A percentile compares a stretch with the other conserved stretches of the same genome.
Evolutionary conservation across 2,888 invertebrate genomes (phyloP).

Genomic region (Lomographa bimaculata): DNA sequence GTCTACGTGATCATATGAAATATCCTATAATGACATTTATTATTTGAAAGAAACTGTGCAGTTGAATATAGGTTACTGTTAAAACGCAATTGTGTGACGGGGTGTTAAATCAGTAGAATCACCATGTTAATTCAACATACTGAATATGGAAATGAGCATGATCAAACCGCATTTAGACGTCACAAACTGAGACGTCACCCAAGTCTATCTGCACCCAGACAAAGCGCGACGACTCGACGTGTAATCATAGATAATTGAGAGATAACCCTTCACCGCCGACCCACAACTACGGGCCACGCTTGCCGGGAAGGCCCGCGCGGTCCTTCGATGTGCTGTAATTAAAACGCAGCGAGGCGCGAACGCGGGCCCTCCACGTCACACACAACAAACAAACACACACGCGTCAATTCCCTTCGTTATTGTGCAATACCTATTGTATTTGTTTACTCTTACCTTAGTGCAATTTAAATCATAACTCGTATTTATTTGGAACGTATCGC

Average conservation of each 20-base stretch:
- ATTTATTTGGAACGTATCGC: slow-evolving; percentile 5
- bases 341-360: slow-evolving; percentile 47
- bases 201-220: slow-evolving; percentile 4
- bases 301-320: not conserved
- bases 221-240: slow-evolving; percentile 8
- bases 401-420: slow-evolving; percentile 10
- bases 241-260: slow-evolving; percentile 9
- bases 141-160: not conserved
- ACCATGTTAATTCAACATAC: too few relatives aligned
- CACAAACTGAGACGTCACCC: not conserved
- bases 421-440: slow-evolving; percentile 27
- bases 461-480: slow-evolving; percentile 9
- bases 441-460: slow-evolving; percentile 7
- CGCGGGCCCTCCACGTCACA: slow-evolving; percentile 40
- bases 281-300: not conserved
- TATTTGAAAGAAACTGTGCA: too few relatives aligned
- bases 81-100: too few relatives aligned
- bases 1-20: too few relatives aligned
- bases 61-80: too few relatives aligned
- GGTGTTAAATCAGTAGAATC: too few relatives aligned
- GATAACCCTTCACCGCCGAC: slow-evolving; percentile 2
- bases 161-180: not conserved
- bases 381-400: slow-evolving; percentile 39
- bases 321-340: slow-evolving; percentile 36
- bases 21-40: too few relatives aligned